phyloP scores from a whole-genome alignment of 2,113 vertebrate species.

The Emydura subglobosa region DNA sequence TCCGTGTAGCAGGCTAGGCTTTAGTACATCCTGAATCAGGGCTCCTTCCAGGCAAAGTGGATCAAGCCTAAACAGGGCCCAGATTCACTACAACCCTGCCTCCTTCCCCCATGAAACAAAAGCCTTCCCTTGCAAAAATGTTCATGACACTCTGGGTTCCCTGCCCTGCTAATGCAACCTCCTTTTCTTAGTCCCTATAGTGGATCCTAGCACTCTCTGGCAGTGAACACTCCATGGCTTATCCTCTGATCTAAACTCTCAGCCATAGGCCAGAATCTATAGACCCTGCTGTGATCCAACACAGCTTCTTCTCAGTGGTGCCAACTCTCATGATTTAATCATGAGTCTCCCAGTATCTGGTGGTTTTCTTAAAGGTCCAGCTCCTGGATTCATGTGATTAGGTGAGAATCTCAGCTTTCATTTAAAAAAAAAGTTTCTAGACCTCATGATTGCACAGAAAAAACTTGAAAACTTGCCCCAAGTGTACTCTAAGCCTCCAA shows the following conservation, averaged over 20 bases:
- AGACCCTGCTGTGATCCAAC: neutral
- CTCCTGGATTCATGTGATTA: neutral
- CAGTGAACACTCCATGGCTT: neutral
- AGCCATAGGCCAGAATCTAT: neutral
- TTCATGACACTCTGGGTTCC: rapidly evolving
- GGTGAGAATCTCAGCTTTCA: neutral
- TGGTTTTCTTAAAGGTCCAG: neutral
- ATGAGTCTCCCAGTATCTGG: neutral
- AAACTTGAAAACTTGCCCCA: neutral
- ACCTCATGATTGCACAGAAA: neutral
- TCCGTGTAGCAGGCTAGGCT: neutral
- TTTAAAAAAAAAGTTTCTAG: neutral
- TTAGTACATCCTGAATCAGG: neutral
- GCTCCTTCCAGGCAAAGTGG: neutral
- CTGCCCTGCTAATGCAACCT: neutral
- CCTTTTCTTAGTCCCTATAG: neutral
- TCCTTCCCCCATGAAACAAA: neutral
- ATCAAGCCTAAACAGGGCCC: neutral
- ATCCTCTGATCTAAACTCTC: neutral
- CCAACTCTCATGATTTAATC: neutral
- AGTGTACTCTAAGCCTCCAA: neutral
- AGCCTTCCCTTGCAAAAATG: neutral
- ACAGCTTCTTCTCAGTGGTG: neutral
- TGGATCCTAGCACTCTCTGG: neutral
- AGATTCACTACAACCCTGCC: neutral